phyloP scores from a whole-genome alignment of 2,113 vertebrate species.

The Ameiurus melas region DNA sequence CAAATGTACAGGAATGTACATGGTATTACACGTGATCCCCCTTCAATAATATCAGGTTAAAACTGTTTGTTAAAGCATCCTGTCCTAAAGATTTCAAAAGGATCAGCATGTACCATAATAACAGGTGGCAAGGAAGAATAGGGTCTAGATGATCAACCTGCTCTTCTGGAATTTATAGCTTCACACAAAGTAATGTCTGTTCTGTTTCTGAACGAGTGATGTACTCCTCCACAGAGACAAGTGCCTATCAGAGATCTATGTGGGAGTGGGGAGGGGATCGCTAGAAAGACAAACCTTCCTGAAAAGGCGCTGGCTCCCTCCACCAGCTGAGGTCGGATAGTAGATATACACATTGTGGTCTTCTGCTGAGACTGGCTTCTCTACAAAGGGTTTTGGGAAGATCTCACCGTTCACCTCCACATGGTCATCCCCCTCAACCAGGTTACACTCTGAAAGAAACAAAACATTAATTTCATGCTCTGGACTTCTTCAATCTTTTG shows the following conservation, averaged over 20 bases:
- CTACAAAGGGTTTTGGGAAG: constrained; percentile 97
- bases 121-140: background rate
- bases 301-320: constrained; percentile 96
- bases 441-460: constrained; percentile 82
- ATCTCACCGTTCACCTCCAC: constrained; percentile 96
- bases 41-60: too few relatives aligned
- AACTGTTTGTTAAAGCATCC: too few relatives aligned
- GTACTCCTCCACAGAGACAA: too few relatives aligned
- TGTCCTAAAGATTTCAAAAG: background rate
- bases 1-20: background rate
- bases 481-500: background rate
- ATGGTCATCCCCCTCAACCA: constrained; percentile 95
- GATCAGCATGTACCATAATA: background rate
- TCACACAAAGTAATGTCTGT: background rate
- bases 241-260: background rate
- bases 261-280: background rate
- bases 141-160: background rate
- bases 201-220: background rate
- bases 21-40: background rate
- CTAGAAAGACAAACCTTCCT: constrained; percentile 80
- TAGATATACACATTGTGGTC: constrained; percentile 99
- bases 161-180: background rate
- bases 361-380: constrained; percentile 97
- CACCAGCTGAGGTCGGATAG: constrained; percentile 95
- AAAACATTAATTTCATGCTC: background rate